Conservation (phyloP, 2,888 invertebrate genomes). For the Flexamia atlantica region DNA sequence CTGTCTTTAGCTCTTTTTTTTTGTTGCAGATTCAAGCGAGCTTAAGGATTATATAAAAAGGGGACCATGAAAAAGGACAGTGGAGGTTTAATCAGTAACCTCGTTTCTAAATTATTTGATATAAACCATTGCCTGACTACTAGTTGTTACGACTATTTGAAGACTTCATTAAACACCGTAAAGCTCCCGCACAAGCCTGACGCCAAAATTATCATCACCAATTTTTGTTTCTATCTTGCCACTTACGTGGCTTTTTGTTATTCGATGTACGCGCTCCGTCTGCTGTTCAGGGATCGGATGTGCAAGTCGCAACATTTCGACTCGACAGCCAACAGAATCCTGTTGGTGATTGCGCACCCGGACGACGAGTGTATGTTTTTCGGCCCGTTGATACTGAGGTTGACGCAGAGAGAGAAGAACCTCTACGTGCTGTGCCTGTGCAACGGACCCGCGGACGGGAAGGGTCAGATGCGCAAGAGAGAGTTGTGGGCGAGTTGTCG, state of each 20-base stretch:
- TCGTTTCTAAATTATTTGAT: conserved; percentile 6
- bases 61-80: neutral
- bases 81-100: neutral
- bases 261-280: neutral
- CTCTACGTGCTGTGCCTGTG: conserved; percentile 92
- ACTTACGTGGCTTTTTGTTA: conserved; percentile 5
- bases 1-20: too few relatives aligned
- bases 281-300: neutral
- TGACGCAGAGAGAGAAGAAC: conserved; percentile 80
- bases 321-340: conserved; percentile 75
- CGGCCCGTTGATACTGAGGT: conserved; percentile 89
- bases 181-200: too few relatives aligned
- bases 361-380: conserved; percentile 99
- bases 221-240: conserved; percentile 3
- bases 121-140: neutral
- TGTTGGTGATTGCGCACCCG: conserved; percentile 96
- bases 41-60: neutral
- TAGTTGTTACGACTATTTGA: neutral
- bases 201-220: too few relatives aligned
- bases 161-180: too few relatives aligned
- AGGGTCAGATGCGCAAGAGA: conserved; percentile 81
- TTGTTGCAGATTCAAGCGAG: neutral
- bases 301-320: conserved; percentile 18
- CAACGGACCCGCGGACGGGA: conserved; percentile 86
- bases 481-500: conserved; percentile 92